These are phyloP conservation scores for Salvator merianae DNA, from an alignment of 2,113 vertebrate species.

Conservation along the genomic window DNA sequence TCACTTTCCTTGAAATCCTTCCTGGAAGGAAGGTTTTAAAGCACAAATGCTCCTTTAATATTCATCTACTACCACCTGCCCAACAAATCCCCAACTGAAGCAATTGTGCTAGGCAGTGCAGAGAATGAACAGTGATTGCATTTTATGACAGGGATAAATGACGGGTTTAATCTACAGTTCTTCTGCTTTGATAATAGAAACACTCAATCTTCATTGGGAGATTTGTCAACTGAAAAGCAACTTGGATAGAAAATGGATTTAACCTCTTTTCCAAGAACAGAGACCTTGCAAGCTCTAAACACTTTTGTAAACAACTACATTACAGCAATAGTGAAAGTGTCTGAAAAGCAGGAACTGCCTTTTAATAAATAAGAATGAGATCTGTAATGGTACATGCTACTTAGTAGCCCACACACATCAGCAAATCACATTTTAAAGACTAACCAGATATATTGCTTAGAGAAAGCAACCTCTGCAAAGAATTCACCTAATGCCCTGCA, in stretches of 20 bases:
- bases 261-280: conserved; percentile 49
- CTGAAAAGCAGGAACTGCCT: conserved; percentile 57
- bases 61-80: conserved; percentile 32
- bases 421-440: conserved; percentile 46
- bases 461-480: conserved; percentile 11
- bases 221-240: conserved; percentile 54
- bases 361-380: conserved; percentile 61
- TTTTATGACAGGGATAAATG: conserved; percentile 65
- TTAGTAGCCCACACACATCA: conserved; percentile 38
- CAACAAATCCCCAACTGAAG: conserved; percentile 42
- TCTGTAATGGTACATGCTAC: conserved; percentile 30
- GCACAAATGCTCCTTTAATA: conserved; percentile 4
- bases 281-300: conserved; percentile 30
- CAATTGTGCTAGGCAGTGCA: conserved; percentile 33
- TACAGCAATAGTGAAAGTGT: conserved; percentile 50
- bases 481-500: not conserved
- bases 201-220: conserved; percentile 62
- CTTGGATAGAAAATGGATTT: conserved; percentile 57
- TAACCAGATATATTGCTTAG: conserved; percentile 34
- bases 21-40: conserved; percentile 41
- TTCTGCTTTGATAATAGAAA: conserved; percentile 62
- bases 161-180: conserved; percentile 65
- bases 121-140: conserved; percentile 59
- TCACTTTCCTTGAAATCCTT: conserved; percentile 45
- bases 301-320: conserved; percentile 54